A percentile compares a stretch with the other conserved stretches of the same genome.
phyloP scores from a whole-genome alignment of 2,888 invertebrate genomes.

The Campoletis raptor region DNA sequence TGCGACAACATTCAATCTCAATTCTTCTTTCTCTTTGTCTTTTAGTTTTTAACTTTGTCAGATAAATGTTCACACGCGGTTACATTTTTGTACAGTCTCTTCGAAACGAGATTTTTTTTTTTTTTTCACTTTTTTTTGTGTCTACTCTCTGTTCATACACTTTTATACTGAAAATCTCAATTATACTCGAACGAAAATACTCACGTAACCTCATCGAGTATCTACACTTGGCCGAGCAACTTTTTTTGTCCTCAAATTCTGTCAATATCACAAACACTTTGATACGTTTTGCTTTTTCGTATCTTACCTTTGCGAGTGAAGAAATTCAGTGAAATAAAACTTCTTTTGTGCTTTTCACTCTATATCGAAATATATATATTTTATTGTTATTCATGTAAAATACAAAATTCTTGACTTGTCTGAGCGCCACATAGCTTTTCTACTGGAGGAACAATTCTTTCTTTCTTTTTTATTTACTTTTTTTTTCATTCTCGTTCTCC shows the following conservation, averaged over 20 bases:
- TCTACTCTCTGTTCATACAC: not conserved
- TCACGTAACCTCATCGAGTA: not conserved
- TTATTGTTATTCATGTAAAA: conserved; percentile 13
- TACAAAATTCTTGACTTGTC: conserved; percentile 16
- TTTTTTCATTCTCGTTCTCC: not conserved
- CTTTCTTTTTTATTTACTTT: not conserved
- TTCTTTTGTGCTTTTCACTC: not conserved
- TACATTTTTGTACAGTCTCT: not conserved
- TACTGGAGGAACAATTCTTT: conserved; percentile 14
- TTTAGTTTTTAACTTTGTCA: conserved; percentile 1
- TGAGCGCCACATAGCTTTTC: conserved; percentile 11
- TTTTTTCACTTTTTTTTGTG: not conserved
- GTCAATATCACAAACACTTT: not conserved
- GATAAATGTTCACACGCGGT: not conserved
- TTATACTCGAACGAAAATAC: conserved; percentile 1
- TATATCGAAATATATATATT: not conserved
- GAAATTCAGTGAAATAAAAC: not conserved
- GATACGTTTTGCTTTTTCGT: not conserved
- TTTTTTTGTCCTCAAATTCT: not conserved
- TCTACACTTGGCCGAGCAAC: not conserved
- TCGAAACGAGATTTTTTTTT: not conserved
- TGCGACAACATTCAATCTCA: conserved; percentile 64
- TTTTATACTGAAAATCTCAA: not conserved
- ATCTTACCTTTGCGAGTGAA: not conserved
- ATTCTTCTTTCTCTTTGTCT: conserved; percentile 52